These are phyloP conservation scores for Pteruthius melanotis DNA, from an alignment of 2,113 vertebrate species.

Conservation along the genomic window DNA sequence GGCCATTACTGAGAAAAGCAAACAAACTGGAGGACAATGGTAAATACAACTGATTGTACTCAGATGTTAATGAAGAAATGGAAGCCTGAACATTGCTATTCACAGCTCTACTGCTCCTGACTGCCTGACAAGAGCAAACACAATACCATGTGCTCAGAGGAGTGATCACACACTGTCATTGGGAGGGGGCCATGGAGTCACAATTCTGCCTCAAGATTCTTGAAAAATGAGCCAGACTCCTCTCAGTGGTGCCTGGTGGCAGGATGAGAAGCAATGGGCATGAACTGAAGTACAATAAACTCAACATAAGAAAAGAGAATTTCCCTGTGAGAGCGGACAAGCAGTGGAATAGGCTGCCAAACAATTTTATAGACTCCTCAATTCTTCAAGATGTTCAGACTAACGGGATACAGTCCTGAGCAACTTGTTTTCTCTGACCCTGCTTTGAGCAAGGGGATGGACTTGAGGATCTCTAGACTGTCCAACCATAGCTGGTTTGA, in stretches of 20 bases:
- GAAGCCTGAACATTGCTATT: background rate
- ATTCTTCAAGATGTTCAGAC: background rate
- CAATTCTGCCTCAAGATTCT: background rate
- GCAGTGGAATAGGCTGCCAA: background rate
- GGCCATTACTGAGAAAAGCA: too few relatives aligned
- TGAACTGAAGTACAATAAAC: background rate
- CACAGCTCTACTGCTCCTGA: background rate
- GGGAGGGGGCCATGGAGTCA: background rate
- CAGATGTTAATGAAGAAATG: background rate
- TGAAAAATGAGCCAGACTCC: background rate
- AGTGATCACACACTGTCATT: background rate
- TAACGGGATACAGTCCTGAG: background rate
- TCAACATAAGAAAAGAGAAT: background rate
- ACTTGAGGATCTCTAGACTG: background rate
- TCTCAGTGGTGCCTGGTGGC: background rate
- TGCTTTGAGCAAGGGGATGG: background rate
- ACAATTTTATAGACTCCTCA: background rate
- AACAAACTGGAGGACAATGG: constrained; percentile 33
- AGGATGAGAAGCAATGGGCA: background rate
- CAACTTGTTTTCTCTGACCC: background rate
- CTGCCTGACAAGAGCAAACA: background rate
- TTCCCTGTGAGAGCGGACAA: background rate
- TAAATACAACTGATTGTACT: constrained; percentile 11
- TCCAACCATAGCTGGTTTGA: background rate
- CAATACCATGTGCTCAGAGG: background rate